Base-by-base conservation (phyloP, 2,888 invertebrate genomes). In the Dryadula phaetusa region DNA sequence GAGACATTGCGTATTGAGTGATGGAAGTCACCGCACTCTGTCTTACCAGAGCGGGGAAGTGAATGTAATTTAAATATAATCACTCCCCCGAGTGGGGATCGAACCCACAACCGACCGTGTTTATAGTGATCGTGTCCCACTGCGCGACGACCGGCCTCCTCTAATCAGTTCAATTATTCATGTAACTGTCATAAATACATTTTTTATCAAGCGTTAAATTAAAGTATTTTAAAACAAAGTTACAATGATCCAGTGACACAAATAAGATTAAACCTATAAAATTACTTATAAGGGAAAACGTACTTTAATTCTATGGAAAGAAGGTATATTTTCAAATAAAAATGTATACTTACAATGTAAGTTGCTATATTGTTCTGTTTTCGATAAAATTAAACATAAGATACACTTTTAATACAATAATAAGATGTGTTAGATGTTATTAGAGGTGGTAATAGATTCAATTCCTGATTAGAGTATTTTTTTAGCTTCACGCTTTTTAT, bases 161-260 rank as follows among this genome's bases (percentile, higher is more conserved):
- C 8, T 10, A 37, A 37, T 37, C 10, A 37, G 12, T 37, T 12
- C 37, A 12, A 47, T 47, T 47, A 22, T n/a, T 6, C 6, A 22
- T 22, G 22, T 4, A 40, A 42, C 14, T 42, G 18, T 32, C 32
- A 16, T 2, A 46, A 32, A 1, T 10, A 7, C 20, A 16, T 14
- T 1, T 61, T 46, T 44, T 44, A 28, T 22, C 42, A 42, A 44
- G 5, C 44, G 28, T 42, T 42, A 16, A 60, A 40, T 16, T 40
- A 44, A 42, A 60, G 44, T 60, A 44, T 28, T 44, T 65, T 47
- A 49, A 40, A 64, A 58, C 47, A 58, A 58, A 65, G 64, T 42
- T 40, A 60, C 60, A 65, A 65, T 65, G 64, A 47, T 58, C 49
- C 58, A 60, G 64, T 65, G 64, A 65, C 64, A 65, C 64, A 65